Evolutionary conservation across 23 tunicate genomes (phyloP), one percentile per base, ranked within the genome.

Genomic region (Halocynthia roretzi): DNA sequence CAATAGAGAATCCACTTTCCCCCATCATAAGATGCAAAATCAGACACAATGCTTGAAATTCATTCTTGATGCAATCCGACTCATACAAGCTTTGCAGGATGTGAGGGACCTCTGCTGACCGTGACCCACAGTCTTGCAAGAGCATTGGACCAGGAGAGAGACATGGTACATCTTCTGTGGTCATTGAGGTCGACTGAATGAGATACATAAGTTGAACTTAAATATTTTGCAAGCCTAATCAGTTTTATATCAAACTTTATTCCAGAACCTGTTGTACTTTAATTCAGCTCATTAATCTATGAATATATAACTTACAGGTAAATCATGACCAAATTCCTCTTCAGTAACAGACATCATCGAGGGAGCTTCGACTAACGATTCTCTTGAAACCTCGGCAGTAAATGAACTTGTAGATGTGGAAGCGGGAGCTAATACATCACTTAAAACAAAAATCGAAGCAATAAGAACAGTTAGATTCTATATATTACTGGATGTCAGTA

Each of bases 1-100:
- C 78, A 12, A 74, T 74, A 9, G 51, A n/a, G 76, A 90, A 90
- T 49, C 98, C 92, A 75, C 80, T 78, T 74, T 92, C 98, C 56
- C 84, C 51, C 98, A 92, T 85, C 65, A 92, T 52, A 72, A 20
- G 48, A 71, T 92, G 98, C 44, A 92, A 56, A 21, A 68, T 53
- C 21, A 83, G 53, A 61, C 92, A 86, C 5, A 82, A 50, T 11
- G 80, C 92, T 44, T 92, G 98, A 51, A 86, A 92, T 6, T 80
- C 87, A 60, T 48, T 78, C 60, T 80, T 72, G 19, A 92, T 83
- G 7, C 23, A 70, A 20, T 78, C 80, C 67, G 54, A 12, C 15
- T 67, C 62, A 65, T 72, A 86, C 15, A 86, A 40, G 2, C 72
- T 76, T 19, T 71, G 68, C 18, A 91, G 69, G 8, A 69, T 12